phyloP scores from a whole-genome alignment of 1,140 invertebrate genomes.

The Mercenaria mercenaria region DNA sequence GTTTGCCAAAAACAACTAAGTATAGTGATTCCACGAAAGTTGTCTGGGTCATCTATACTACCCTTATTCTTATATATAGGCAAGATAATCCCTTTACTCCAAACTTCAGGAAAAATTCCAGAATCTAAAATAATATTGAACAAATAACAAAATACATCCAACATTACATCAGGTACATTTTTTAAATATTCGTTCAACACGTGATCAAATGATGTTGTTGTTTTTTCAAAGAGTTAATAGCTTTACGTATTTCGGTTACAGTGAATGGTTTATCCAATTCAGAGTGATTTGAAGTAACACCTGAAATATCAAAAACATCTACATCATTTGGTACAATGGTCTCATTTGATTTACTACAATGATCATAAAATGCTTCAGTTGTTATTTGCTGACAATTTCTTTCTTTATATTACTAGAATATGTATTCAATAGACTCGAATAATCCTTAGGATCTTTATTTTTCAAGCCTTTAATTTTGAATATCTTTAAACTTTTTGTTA shows the following conservation, averaged over 20 bases:
- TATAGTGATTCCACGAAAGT: slow-evolving; percentile 30
- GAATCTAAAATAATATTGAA: too few species aligned
- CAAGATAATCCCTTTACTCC: too few species aligned
- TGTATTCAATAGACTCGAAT: not conserved
- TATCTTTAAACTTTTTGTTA: not conserved
- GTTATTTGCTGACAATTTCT: not conserved
- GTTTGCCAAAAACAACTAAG: slow-evolving; percentile 46
- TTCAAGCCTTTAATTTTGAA: not conserved
- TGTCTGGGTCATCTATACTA: slow-evolving; percentile 42
- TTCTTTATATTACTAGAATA: not conserved
- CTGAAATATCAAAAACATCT: too few species aligned
- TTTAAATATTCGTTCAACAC: slow-evolving; percentile 19
- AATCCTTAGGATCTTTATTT: not conserved
- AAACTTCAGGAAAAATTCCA: too few species aligned
- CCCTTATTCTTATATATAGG: too few species aligned
- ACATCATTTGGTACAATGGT: not conserved
- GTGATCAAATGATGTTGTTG: not conserved
- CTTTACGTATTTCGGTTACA: not conserved
- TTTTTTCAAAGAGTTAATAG: too few species aligned
- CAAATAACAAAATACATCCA: too few species aligned
- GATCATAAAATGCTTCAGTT: not conserved
- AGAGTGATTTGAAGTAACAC: too few species aligned
- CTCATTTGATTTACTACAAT: not conserved
- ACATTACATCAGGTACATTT: not conserved
- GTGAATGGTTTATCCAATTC: not conserved